Conservation (phyloP, 2,797 vertebrate species). For the Gastrophryne carolinensis region DNA sequence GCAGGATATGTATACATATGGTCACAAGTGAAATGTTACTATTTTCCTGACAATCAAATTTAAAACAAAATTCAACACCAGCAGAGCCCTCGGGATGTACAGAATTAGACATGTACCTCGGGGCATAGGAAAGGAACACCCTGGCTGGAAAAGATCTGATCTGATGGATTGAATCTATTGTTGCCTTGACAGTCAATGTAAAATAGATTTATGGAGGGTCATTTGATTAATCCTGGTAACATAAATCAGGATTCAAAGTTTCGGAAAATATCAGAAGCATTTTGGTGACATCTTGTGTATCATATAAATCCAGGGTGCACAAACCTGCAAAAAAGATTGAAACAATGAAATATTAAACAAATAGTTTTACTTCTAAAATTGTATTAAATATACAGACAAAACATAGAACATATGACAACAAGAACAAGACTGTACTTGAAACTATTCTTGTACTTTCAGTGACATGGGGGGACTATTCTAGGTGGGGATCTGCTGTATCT, state of each 20-base stretch:
- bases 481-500: no score
- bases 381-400: no score
- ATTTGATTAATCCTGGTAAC: conserved; percentile 45
- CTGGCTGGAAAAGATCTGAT: conserved; percentile 48
- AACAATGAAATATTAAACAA: no score
- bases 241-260: conserved; percentile 52
- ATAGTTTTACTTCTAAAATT: no score
- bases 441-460: no score
- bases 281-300: conserved; percentile 47
- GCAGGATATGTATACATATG: neutral
- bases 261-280: conserved; percentile 53
- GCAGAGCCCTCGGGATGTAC: conserved; percentile 49
- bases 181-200: conserved; percentile 41
- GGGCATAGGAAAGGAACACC: conserved; percentile 24
- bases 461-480: no score
- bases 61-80: neutral
- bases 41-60: neutral
- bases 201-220: conserved; percentile 56
- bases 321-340: conserved; percentile 59
- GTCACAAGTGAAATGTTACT: neutral
- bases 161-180: conserved; percentile 48
- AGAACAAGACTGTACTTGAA: no score
- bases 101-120: conserved; percentile 20
- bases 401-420: no score
- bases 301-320: conserved; percentile 53